Percentiles rank a stretch among this genome's conserved stretches.
Evolutionary conservation across 2,888 invertebrate species (phyloP).

Genomic region (Agonopterix subpropinquella): DNA sequence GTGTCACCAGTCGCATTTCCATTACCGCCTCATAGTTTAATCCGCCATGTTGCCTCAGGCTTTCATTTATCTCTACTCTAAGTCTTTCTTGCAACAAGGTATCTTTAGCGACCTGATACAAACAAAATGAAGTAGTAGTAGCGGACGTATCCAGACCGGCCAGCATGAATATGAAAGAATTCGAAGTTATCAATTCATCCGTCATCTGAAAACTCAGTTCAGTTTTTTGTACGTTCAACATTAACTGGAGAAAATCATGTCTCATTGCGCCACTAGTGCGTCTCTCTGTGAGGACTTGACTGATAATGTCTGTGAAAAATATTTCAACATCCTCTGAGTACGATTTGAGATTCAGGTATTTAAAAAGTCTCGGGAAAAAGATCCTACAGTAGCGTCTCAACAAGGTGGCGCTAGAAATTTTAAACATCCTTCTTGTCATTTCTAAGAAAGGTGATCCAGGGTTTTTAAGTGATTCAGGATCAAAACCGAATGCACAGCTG

Average conservation of each 20-base stretch:
- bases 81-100: constrained; percentile 48
- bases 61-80: constrained; percentile 49
- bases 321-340: constrained; percentile 58
- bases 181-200: constrained; percentile 64
- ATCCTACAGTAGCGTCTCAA: constrained; percentile 61
- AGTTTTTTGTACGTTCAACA: constrained; percentile 61
- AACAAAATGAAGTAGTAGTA: constrained; percentile 61
- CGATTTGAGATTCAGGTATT: constrained; percentile 56
- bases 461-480: constrained; percentile 55
- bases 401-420: constrained; percentile 45
- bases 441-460: constrained; percentile 57
- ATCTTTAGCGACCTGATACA: constrained; percentile 60
- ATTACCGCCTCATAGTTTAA: constrained; percentile 57
- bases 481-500: constrained; percentile 65
- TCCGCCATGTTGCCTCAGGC: constrained; percentile 38
- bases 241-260: constrained; percentile 63
- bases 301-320: constrained; percentile 58
- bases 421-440: constrained; percentile 68
- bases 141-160: constrained; percentile 67
- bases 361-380: constrained; percentile 59
- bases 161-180: constrained; percentile 69
- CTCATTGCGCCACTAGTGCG: constrained; percentile 44
- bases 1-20: constrained; percentile 49
- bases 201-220: constrained; percentile 55
- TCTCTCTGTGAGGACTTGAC: constrained; percentile 54